Evolutionary conservation across 2,797 vertebrate species (phyloP), one percentile per base, ranked within the genome.

Genomic region (Ptychobarbus kaznakovi): DNA sequence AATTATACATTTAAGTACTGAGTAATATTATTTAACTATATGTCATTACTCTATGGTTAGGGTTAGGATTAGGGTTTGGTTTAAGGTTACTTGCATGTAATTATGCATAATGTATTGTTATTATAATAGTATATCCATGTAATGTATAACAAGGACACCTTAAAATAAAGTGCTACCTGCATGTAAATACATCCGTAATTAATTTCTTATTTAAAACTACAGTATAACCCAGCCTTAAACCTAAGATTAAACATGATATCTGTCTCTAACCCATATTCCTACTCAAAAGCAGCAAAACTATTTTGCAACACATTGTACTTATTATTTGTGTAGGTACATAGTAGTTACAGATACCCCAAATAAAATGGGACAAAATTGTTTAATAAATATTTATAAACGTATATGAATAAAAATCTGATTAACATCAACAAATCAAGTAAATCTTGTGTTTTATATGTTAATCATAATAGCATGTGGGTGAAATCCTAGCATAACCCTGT

Each of bases 401-500:
- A 1, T 35, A 35, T 66, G 6, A 35, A 66, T 66, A 18, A 16
- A 66, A 35, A 35, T 61, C 6, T 70, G 38, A 12, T 13, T 70
- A 12, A 40, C 5, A 40, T 42, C 8, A 38, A 68, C 32, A 28
- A n/a, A 65, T 66, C 12, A 81, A 38, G 38, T 35, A 6, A 2
- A 25, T 42, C 13, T 20, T 81, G n/a, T 42, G n/a, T 11, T 72
- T 38, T 25, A 40, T 38, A n/a, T 53, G 66, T 72, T 53, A 53
- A 81, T 81, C 3, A 58, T 81, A 38, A 61, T 73, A 46, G 68
- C 68, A 44, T 73, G 80, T 58, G 81, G 2, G 18, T 35, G 42
- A 75, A 15, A 61, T 56, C 6, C 35, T 72, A 56, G n/a, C 40
- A 75, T 35, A 5, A 25, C 2, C 53, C 1, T 25, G 13, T 40